Base-by-base conservation (phyloP, 2,888 invertebrate species). In the Cephus nigrinus region DNA sequence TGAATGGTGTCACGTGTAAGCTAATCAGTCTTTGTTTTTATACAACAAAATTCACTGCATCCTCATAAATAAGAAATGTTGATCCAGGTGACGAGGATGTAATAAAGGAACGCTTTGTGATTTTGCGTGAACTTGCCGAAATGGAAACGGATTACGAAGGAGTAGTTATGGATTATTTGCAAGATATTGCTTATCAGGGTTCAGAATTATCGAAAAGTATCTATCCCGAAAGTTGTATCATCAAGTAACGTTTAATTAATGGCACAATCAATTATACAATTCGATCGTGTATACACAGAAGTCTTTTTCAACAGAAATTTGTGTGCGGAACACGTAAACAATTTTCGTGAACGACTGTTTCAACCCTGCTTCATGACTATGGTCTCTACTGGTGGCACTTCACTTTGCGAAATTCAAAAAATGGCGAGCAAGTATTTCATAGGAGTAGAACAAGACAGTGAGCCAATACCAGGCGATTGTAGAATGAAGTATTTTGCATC, bases 121-220 rank as follows among this genome's bases (percentile, higher is more conserved):
- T 93, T 36, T 80, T 86, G n/a, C 75, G 86, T 2, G 92, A 93
- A 79, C 85, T 92, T 69, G 36, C 81, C 0, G 92, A 92, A 40
- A 81, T 86, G 4, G 93, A 93, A 55, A 87, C 82, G 0, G 86
- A 93, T 77, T 89, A 91, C 4, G 91, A 90, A 82, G 82, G 84
- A 36, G 83, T 93, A 3, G 80, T 91, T 3, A 93, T 93, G 82
- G 93, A 93, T 81, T 93, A 93, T 84, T 86, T 93, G n/a, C 91
- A 92, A 31, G 90, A 90, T 80, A 89, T 92, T 1, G 93, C 93
- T 1, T 93, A 92, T 81, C 93, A 93, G 84, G 92, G 92, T 12
- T 93, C 93, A 2, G 87, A 91, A 12, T 86, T 93, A 15, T 91
- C 86, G 0, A 91, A 92, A 73, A 86, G 90, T 12, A 88, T 93